These are phyloP conservation scores for Chrysina gloriosa DNA, from an alignment of 2,888 invertebrate genomes.

Conservation along the genomic window DNA sequence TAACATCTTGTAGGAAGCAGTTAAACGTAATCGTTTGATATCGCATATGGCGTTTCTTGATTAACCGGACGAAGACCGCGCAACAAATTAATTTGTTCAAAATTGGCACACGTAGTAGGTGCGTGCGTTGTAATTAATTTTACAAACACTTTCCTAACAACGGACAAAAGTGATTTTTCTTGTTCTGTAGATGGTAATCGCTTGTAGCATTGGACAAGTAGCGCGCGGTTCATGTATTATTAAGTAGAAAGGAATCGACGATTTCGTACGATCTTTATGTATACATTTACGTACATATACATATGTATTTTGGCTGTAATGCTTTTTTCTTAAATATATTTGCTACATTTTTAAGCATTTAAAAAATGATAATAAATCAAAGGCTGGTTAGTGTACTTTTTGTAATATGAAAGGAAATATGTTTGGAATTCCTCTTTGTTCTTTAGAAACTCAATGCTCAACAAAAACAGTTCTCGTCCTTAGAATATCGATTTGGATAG, in stretches of 20 bases:
- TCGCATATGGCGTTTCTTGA: background rate
- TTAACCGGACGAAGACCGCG: background rate
- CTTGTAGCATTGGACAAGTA: background rate
- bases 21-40: background rate
- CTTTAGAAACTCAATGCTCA: too few relatives aligned
- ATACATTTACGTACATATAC: background rate
- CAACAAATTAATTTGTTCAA: constrained; percentile 14
- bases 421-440: too few relatives aligned
- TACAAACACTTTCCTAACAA: constrained; percentile 21
- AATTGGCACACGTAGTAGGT: constrained; percentile 10
- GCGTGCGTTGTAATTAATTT: constrained; percentile 19
- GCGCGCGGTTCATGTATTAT: constrained; percentile 6
- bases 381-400: too few relatives aligned
- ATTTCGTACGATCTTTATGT: background rate
- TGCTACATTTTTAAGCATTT: too few relatives aligned
- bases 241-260: constrained; percentile 15
- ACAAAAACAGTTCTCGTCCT: too few relatives aligned
- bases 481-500: too few relatives aligned
- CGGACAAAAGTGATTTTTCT: constrained; percentile 16
- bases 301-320: background rate
- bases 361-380: too few relatives aligned
- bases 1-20: background rate
- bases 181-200: constrained; percentile 10
- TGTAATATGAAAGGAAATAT: too few relatives aligned
- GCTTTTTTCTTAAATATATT: too few relatives aligned